Conservation (phyloP, 2,888 invertebrate species). For the Dryobota labecula region DNA sequence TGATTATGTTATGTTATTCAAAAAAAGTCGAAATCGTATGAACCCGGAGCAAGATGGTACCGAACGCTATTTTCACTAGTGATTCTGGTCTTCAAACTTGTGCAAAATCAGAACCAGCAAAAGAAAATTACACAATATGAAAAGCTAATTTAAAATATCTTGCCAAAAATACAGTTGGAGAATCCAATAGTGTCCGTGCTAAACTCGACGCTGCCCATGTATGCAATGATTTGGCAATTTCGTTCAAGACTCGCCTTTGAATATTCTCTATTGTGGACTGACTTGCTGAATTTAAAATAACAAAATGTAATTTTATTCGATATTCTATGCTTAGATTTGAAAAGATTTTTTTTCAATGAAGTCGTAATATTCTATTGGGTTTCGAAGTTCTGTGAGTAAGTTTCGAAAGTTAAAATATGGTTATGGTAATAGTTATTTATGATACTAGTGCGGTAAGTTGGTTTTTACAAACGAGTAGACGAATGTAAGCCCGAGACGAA, state of each 20-base stretch:
- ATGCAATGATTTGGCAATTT: constrained; percentile 82
- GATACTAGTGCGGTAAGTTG: no score
- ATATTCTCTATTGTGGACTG: constrained; percentile 74
- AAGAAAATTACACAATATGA: constrained; percentile 22
- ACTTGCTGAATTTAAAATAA: constrained; percentile 61
- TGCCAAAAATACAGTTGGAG: constrained; percentile 63
- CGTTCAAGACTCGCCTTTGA: constrained; percentile 73
- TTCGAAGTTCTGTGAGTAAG: not conserved
- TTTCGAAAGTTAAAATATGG: not conserved
- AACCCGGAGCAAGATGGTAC: not conserved
- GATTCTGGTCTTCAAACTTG: not conserved
- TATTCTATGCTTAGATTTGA: constrained; percentile 18
- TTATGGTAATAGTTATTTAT: no score
- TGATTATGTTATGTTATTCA: not conserved
- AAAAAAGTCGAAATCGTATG: not conserved
- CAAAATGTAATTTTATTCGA: constrained; percentile 59
- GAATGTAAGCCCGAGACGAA: no score
- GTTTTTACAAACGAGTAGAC: no score
- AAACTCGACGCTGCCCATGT: constrained; percentile 54
- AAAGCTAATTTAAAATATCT: constrained; percentile 65
- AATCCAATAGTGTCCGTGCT: constrained; percentile 69
- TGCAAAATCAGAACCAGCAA: not conserved
- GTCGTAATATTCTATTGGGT: not conserved
- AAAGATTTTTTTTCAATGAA: constrained; percentile 7
- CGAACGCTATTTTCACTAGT: not conserved